Percentiles rank a stretch among this genome's conserved stretches.
phyloP scores from a whole-genome alignment of 2,888 invertebrate genomes.

The Thumatha senex region DNA sequence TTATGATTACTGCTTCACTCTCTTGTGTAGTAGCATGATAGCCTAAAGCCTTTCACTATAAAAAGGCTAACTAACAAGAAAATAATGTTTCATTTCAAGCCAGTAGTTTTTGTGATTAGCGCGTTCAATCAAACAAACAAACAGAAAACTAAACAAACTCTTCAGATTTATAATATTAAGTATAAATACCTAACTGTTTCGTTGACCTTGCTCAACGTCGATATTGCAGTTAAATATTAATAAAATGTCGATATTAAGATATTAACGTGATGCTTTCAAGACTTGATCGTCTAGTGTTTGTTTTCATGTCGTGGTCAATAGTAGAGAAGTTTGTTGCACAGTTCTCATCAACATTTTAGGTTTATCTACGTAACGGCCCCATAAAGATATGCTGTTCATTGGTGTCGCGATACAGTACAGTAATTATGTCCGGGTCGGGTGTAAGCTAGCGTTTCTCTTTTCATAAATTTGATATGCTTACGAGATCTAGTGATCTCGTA shows the following conservation, averaged over 20 bases:
- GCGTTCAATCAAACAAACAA: too few species aligned
- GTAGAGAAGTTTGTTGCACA: conserved; percentile 24
- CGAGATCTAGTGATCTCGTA: conserved; percentile 25
- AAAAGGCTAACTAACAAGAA: too few species aligned
- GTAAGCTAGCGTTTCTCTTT: conserved; percentile 49
- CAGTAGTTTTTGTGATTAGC: too few species aligned
- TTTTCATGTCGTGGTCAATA: conserved; percentile 50
- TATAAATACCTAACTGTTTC: too few species aligned
- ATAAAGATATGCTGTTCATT: conserved; percentile 71
- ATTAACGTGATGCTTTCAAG: conserved; percentile 4
- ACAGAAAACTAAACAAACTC: too few species aligned
- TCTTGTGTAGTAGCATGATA: too few species aligned
- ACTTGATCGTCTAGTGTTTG: conserved; percentile 21
- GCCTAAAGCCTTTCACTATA: too few species aligned
- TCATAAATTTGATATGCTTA: conserved; percentile 53
- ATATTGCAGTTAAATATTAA: too few species aligned
- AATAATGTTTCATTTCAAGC: too few species aligned
- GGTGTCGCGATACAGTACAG: conserved; percentile 56
- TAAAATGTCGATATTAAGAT: conserved; percentile 19
- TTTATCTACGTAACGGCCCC: conserved; percentile 61
- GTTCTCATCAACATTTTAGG: conserved; percentile 58
- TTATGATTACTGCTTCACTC: too few species aligned
- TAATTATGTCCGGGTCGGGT: conserved; percentile 51
- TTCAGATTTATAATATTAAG: too few species aligned
- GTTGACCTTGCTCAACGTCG: too few species aligned